phyloP scores from a whole-genome alignment of 2,113 vertebrate genomes.

The Centropus bengalensis region DNA sequence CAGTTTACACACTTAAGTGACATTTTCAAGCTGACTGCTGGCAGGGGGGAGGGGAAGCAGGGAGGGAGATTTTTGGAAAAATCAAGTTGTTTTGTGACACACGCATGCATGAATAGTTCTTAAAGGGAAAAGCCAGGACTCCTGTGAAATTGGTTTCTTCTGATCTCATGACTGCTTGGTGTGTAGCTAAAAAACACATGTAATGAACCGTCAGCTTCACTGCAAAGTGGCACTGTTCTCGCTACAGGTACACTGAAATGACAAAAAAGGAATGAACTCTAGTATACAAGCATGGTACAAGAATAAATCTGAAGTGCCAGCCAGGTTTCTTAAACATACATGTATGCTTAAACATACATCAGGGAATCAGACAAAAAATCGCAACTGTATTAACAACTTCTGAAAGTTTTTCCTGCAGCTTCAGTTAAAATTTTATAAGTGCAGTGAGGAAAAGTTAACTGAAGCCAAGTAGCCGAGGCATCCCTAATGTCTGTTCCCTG shows the following conservation, averaged over 20 bases:
- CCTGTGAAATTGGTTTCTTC: background rate
- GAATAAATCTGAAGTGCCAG: background rate
- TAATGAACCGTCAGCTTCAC: background rate
- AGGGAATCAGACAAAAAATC: background rate
- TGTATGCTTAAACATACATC: background rate
- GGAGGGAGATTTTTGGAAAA: background rate
- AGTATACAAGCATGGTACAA: background rate
- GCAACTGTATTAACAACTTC: background rate
- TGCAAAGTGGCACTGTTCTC: background rate
- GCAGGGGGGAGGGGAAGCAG: too few relatives aligned
- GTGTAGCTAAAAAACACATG: background rate
- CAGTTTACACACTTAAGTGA: background rate
- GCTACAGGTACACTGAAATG: background rate
- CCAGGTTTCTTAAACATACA: background rate
- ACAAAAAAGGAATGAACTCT: background rate
- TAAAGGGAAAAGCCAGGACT: background rate
- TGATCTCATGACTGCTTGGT: background rate
- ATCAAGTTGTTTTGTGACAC: background rate
- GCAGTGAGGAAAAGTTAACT: background rate
- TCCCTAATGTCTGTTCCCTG: background rate
- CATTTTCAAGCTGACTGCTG: background rate
- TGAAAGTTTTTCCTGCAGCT: background rate
- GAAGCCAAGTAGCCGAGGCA: background rate
- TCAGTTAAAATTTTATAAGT: background rate
- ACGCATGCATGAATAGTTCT: background rate